Conservation (phyloP, 2,113 vertebrate species). For the Haplochromis burtoni region DNA sequence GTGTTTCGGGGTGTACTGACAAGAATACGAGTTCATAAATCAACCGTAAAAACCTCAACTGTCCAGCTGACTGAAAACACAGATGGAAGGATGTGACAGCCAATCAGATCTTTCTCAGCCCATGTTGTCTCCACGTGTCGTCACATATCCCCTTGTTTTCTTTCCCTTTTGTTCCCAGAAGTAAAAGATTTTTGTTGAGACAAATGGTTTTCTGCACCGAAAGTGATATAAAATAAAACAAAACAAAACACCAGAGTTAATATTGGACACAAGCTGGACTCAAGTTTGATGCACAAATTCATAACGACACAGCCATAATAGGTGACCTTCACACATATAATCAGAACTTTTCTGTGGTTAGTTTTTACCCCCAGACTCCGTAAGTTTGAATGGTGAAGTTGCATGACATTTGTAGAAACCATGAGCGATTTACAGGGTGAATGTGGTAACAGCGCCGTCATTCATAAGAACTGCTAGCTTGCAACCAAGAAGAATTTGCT, state of each 20-base stretch:
- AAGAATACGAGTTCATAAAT: conserved; percentile 32
- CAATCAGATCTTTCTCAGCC: background rate
- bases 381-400: background rate
- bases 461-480: background rate
- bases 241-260: background rate
- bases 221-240: background rate
- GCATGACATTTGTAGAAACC: background rate
- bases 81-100: background rate
- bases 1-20: background rate
- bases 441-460: background rate
- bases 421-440: background rate
- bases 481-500: background rate
- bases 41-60: background rate
- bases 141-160: conserved; percentile 23
- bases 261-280: conserved; percentile 10
- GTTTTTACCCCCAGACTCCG: background rate
- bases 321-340: background rate
- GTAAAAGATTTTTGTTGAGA: background rate
- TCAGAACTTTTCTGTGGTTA: background rate
- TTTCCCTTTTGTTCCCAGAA: background rate
- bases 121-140: conserved; percentile 21
- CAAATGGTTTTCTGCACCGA: background rate
- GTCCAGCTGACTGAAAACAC: background rate
- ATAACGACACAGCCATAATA: background rate
- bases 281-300: background rate